These are phyloP conservation scores for Dicerorhinus sumatrensis DNA, from an alignment of 2,113 vertebrate species.

Conservation along the genomic window DNA sequence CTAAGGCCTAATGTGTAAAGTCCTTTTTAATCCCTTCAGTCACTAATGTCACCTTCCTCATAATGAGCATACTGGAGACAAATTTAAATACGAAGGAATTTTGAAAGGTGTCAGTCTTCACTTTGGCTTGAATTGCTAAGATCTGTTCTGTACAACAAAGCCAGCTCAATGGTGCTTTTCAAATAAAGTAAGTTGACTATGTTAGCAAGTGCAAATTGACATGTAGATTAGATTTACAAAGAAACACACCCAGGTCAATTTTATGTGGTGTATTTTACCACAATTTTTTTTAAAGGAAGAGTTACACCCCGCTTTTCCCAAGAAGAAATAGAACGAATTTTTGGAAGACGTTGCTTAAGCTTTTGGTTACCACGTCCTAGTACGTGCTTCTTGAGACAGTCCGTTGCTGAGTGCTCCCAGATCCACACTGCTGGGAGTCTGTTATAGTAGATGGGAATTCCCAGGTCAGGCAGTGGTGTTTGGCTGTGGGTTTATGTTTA, in stretches of 20 bases:
- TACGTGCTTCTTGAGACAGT: fast-evolving
- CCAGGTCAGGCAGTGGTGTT: fast-evolving
- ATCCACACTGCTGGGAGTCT: fast-evolving
- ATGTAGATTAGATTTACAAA: not conserved
- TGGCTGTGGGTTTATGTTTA: fast-evolving
- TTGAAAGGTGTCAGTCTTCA: not conserved
- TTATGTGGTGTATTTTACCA: too few species aligned
- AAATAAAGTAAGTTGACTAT: fast-evolving
- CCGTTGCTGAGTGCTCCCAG: fast-evolving
- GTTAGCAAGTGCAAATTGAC: not conserved
- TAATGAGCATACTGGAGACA: not conserved
- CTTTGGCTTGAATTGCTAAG: not conserved
- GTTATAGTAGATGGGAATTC: fast-evolving
- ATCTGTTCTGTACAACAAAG: not conserved
- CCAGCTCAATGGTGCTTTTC: not conserved
- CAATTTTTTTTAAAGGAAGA: not conserved
- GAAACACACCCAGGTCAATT: too few species aligned
- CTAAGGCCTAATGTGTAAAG: not conserved
- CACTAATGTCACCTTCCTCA: not conserved
- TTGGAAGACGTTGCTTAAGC: not conserved
- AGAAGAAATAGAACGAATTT: not conserved
- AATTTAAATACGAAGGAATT: not conserved
- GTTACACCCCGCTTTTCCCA: not conserved
- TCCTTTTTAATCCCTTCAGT: constrained; percentile 25
- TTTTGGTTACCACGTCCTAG: fast-evolving